Evolutionary conservation across 2,888 invertebrate species (phyloP), one percentile per base, ranked within the genome.

Genomic region (Idaea dimidiata): DNA sequence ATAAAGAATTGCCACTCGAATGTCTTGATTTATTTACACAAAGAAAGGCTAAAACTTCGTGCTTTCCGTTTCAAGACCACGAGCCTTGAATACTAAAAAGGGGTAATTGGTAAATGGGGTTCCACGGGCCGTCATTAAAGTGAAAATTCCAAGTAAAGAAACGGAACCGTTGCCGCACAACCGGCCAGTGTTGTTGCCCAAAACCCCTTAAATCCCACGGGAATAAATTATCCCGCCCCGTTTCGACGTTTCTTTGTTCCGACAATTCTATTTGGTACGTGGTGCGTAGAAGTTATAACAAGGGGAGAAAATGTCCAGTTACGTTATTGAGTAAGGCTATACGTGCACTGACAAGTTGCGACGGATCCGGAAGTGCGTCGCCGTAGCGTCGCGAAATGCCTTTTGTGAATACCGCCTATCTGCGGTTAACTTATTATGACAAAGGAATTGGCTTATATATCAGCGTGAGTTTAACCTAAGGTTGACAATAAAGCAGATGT

Each of bases 141-240:
- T 55, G 33, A 60, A 53, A 62, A 33, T 59, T 61, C 56, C 18
- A 59, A 54, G 16, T 31, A 24, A 59, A 64, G 62, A 5, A 62
- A 59, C 64, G 55, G 61, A 66, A 61, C 58, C 43, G 32, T 43
- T 61, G 16, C 54, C 54, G 54, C 43, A 54, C 16, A 54, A 59
- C 24, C 59, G 57, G 43, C 32, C 33, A 59, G 63, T 67, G 61
- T 54, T 69, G 71, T 74, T 24, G 24, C 24, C 73, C 69, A 70
- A 73, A 70, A 68, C 67, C 59, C 60, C 63, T 62, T 65, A 62
- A 70, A 63, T 67, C 69, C 71, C 77, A 68, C 67, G 72, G 67
- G 84, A 83, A 86, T 86, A 84, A 83, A 86, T 86, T 85, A 86
- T 81, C 78, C 73, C 70, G 67, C 69, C 64, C 69, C 74, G 67